A percentile compares a stretch with the other conserved stretches of the same genome.
Conservation (phyloP, 2,797 vertebrate genomes). For the Hippoglossus hippoglossus region DNA sequence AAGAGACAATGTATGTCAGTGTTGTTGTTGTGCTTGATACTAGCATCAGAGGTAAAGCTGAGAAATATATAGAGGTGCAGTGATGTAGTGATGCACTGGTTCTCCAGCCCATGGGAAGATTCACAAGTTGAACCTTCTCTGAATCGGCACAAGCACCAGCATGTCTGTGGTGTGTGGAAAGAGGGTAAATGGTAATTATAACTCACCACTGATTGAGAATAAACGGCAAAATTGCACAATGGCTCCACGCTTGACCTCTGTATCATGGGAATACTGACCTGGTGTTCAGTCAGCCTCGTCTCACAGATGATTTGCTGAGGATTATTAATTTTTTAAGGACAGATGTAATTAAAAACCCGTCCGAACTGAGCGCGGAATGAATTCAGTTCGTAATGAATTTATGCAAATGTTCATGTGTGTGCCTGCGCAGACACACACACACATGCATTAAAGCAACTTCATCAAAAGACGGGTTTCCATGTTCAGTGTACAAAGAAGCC, state of each 20-base stretch:
- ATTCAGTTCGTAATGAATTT: background rate
- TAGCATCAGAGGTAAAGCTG: too few relatives aligned
- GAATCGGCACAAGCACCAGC: background rate
- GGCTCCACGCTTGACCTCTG: slow-evolving; percentile 26
- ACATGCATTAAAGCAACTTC: too few relatives aligned
- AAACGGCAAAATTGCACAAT: slow-evolving; percentile 39
- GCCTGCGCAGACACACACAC: too few relatives aligned
- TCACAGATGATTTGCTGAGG: slow-evolving; percentile 28
- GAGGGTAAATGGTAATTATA: slow-evolving; percentile 29
- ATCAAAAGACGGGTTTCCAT: too few relatives aligned
- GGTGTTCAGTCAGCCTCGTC: slow-evolving; percentile 26
- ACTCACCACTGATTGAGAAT: slow-evolving; percentile 11
- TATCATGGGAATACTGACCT: slow-evolving; percentile 13
- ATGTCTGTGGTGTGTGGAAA: background rate
- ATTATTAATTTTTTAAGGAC: slow-evolving; percentile 37
- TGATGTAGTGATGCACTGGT: background rate
- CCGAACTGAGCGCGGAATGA: slow-evolving; percentile 15
- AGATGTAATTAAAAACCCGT: slow-evolving; percentile 46
- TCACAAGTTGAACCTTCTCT: too few relatives aligned
- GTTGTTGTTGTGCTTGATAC: too few relatives aligned
- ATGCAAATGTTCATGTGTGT: too few relatives aligned
- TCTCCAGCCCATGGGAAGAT: too few relatives aligned
- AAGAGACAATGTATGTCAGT: too few relatives aligned
- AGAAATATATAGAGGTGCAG: background rate
- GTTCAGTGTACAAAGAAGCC: too few relatives aligned